Conservation (phyloP, 2,797 vertebrate species). For the Cacajao melanocephalus region DNA sequence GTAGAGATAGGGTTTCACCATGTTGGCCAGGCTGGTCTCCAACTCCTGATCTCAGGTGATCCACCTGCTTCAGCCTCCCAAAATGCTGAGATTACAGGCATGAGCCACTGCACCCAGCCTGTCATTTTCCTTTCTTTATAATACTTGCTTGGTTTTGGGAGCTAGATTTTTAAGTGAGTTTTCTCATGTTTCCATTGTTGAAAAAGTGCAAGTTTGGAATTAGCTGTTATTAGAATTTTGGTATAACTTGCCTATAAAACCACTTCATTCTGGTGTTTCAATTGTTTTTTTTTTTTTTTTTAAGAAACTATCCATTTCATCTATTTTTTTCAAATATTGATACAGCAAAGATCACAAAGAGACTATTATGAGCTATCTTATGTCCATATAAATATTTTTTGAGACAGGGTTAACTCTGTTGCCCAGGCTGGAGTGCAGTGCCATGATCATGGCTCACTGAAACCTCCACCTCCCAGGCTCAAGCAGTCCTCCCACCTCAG, state of each 20-base stretch:
- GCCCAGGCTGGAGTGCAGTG: neutral
- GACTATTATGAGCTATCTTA: too few relatives aligned
- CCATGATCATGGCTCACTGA: neutral
- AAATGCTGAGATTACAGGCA: too few relatives aligned
- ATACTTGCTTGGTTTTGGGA: neutral
- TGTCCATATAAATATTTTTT: neutral
- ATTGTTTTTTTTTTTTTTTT: neutral
- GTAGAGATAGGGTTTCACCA: too few relatives aligned
- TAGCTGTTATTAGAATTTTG: neutral
- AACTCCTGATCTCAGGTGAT: too few relatives aligned
- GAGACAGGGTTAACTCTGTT: neutral
- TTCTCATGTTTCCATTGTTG: neutral
- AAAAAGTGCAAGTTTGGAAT: neutral
- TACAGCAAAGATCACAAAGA: too few relatives aligned
- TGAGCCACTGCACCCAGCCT: too few relatives aligned
- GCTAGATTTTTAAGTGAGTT: neutral
- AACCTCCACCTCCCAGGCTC: neutral
- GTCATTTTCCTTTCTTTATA: neutral
- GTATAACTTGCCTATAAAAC: neutral
- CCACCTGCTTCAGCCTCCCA: too few relatives aligned
- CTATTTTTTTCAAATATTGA: slow-evolving; percentile 1
- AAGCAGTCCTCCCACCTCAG: neutral
- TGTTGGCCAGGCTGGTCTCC: too few relatives aligned
- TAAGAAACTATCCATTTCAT: neutral
- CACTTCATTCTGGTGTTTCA: neutral